phyloP scores from a whole-genome alignment of 2,888 invertebrate genomes.

The Odontocerum albicorne region DNA sequence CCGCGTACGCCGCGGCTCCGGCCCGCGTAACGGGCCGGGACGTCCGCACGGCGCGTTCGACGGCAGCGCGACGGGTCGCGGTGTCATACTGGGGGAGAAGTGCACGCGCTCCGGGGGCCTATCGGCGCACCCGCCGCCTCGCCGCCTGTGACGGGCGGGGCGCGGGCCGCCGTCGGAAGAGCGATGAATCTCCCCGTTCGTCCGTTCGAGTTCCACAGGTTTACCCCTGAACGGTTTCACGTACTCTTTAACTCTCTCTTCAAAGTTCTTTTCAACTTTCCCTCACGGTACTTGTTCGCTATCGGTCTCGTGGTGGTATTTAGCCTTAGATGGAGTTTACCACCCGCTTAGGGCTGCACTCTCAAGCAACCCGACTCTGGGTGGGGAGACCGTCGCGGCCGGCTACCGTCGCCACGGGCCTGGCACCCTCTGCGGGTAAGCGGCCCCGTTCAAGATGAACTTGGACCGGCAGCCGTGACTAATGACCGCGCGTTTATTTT shows the following conservation, averaged over 20 bases:
- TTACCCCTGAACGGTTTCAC: constrained; percentile 58
- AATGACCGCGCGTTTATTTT: too few relatives aligned
- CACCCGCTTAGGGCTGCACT: constrained; percentile 64
- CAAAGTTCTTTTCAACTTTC: constrained; percentile 73
- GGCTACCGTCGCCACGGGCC: constrained; percentile 51
- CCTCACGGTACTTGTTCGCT: constrained; percentile 69
- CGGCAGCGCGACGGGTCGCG: constrained; percentile 50
- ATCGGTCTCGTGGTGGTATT: constrained; percentile 67
- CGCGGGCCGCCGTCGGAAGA: constrained; percentile 40
- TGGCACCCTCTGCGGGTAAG: constrained; percentile 58
- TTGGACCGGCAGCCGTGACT: too few relatives aligned
- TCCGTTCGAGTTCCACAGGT: constrained; percentile 60
- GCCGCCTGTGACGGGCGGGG: constrained; percentile 37
- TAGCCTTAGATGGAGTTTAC: constrained; percentile 61
- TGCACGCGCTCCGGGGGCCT: too few relatives aligned
- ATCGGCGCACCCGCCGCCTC: constrained; percentile 48
- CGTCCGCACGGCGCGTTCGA: too few relatives aligned
- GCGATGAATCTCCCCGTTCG: constrained; percentile 49
- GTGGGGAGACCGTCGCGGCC: constrained; percentile 39
- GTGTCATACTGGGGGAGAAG: constrained; percentile 55
- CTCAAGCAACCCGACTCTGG: constrained; percentile 62
- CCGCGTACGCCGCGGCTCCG: too few relatives aligned
- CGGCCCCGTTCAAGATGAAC: too few relatives aligned
- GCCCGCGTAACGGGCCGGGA: too few relatives aligned
- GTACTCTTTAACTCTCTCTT: constrained; percentile 60